Evolutionary conservation across 2,113 vertebrate species (phyloP).

Genomic region (Boulengeromyrus knoepffleri): DNA sequence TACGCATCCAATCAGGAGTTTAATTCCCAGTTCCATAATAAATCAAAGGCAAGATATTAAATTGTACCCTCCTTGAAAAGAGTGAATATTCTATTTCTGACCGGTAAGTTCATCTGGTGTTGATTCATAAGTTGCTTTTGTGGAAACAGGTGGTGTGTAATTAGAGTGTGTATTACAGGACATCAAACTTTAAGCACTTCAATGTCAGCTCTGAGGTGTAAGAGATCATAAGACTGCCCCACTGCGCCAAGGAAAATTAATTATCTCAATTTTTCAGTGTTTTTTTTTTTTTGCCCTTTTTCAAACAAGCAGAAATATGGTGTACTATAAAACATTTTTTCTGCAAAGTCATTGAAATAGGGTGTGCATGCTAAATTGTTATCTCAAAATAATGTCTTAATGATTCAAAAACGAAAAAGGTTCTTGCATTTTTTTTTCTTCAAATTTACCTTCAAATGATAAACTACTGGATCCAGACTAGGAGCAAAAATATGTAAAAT

Average conservation of each 20-base stretch:
- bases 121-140: neutral
- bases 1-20: neutral
- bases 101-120: neutral
- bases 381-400: neutral
- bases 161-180: neutral
- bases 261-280: neutral
- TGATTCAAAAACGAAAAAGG: no score
- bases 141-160: conserved; percentile 1
- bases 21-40: neutral
- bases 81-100: neutral
- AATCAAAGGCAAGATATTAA: neutral
- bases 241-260: neutral
- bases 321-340: neutral
- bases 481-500: neutral
- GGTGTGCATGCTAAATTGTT: neutral
- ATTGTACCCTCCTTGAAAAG: neutral
- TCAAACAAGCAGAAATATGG: neutral
- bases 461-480: neutral
- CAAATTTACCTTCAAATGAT: neutral
- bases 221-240: neutral
- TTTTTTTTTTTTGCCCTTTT: conserved; percentile 4
- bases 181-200: conserved; percentile 3
- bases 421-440: neutral
- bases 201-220: neutral
- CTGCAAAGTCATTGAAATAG: neutral